A percentile compares a stretch with the other conserved stretches of the same genome.
Conservation (phyloP, 2,888 invertebrate species). For the Syritta pipiens region DNA sequence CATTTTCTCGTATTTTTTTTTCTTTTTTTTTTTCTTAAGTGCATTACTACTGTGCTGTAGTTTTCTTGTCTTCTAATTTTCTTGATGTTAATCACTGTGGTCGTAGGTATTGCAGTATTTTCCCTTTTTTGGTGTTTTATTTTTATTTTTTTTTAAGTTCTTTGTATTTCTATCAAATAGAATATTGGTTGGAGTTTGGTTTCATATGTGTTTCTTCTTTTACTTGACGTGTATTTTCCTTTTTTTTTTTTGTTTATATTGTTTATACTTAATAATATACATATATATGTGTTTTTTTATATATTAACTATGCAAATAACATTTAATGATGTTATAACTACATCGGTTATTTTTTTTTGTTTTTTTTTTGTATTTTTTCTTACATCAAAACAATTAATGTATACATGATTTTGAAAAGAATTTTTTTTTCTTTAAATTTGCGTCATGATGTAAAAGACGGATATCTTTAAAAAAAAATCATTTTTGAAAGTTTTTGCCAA, state of each 20-base stretch:
- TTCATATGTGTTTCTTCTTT: slow-evolving; percentile 24
- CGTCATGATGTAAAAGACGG: no score
- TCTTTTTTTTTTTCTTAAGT: slow-evolving; percentile 27
- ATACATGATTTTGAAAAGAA: background rate
- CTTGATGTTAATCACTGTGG: slow-evolving; percentile 60
- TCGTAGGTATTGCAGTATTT: slow-evolving; percentile 20
- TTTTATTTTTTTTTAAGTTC: background rate
- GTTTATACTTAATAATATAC: slow-evolving; percentile 43
- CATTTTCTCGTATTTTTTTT: background rate
- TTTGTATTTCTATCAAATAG: slow-evolving; percentile 25
- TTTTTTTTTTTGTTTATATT: slow-evolving; percentile 1
- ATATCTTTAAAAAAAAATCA: no score
- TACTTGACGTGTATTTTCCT: slow-evolving; percentile 65
- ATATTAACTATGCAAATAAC: slow-evolving; percentile 63
- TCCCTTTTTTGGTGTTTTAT: slow-evolving; percentile 25
- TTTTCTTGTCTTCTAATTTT: slow-evolving; percentile 27
- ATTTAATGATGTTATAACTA: slow-evolving; percentile 65
- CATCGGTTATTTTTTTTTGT: slow-evolving; percentile 20
- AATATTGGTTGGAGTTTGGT: slow-evolving; percentile 50
- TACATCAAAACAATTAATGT: slow-evolving; percentile 42
- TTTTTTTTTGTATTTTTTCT: slow-evolving; percentile 12
- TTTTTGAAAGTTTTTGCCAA: slow-evolving; percentile 1
- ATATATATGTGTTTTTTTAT: background rate
- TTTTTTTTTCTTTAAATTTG: slow-evolving; percentile 1
- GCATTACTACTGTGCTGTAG: slow-evolving; percentile 59